Conservation (phyloP, 2,113 vertebrate species). For the Mobula birostris region DNA sequence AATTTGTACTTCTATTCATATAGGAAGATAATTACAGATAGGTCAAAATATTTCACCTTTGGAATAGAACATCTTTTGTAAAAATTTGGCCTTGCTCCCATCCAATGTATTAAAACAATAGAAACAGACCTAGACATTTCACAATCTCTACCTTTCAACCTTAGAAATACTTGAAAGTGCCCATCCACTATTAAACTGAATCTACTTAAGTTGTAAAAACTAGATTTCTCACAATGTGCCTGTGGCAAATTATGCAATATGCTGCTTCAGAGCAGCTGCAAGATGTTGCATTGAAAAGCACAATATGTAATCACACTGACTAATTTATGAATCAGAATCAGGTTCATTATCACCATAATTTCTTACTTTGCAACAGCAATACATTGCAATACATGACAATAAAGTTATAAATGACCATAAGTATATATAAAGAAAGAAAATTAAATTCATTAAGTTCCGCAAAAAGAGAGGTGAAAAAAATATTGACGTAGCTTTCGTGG, state of each 20-base stretch:
- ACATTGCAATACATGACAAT: no score
- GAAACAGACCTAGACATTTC: background rate
- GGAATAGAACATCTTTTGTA: background rate
- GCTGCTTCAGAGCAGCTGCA: background rate
- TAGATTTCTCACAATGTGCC: background rate
- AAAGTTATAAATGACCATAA: no score
- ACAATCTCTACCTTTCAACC: background rate
- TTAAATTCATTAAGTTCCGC: no score
- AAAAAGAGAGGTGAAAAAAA: no score
- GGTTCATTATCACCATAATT: no score
- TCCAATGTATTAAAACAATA: background rate
- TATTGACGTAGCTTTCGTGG: no score
- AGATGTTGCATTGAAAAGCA: background rate
- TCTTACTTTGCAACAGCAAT: no score
- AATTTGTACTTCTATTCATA: background rate
- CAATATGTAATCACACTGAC: background rate
- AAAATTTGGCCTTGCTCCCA: background rate
- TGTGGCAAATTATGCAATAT: background rate
- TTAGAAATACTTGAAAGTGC: background rate
- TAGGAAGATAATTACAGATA: background rate
- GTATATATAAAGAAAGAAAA: no score
- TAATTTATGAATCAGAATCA: background rate
- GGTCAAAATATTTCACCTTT: background rate
- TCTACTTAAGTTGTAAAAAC: background rate
- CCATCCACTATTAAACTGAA: background rate